These are phyloP conservation scores for Calliopsis andreniformis DNA, from an alignment of 1,140 invertebrate species.

Conservation along the genomic window DNA sequence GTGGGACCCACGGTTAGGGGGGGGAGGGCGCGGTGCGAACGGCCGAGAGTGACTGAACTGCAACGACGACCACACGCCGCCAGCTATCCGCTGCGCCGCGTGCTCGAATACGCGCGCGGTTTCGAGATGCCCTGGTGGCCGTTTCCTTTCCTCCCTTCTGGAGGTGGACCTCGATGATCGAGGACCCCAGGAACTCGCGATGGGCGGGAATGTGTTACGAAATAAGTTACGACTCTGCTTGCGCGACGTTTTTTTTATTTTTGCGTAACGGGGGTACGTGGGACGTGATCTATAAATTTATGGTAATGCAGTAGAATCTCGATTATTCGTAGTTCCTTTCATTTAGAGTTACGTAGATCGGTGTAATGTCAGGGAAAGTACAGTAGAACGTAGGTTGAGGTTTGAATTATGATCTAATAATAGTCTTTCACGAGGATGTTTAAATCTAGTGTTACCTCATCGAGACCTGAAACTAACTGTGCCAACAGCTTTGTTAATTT, in stretches of 20 bases:
- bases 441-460: too few species aligned
- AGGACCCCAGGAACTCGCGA: too few species aligned
- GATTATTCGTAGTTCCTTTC: too few species aligned
- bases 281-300: too few species aligned
- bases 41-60: conserved; percentile 52
- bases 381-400: too few species aligned
- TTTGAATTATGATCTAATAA: too few species aligned
- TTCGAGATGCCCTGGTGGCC: neutral
- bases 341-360: too few species aligned
- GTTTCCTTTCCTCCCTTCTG: neutral
- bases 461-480: too few species aligned
- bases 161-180: conserved; percentile 1
- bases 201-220: neutral
- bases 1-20: neutral
- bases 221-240: neutral
- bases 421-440: too few species aligned
- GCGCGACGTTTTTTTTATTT: neutral
- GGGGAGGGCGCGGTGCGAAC: conserved; percentile 37
- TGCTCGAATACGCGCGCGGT: conserved; percentile 32
- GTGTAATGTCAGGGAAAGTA: too few species aligned
- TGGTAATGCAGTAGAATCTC: too few species aligned
- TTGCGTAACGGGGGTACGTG: conserved; percentile 11
- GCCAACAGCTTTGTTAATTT: too few species aligned
- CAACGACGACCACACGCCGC: conserved; percentile 52
- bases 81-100: conserved; percentile 22